Base-by-base conservation (phyloP, 2,888 invertebrate species). In the Oligia latruncula region DNA sequence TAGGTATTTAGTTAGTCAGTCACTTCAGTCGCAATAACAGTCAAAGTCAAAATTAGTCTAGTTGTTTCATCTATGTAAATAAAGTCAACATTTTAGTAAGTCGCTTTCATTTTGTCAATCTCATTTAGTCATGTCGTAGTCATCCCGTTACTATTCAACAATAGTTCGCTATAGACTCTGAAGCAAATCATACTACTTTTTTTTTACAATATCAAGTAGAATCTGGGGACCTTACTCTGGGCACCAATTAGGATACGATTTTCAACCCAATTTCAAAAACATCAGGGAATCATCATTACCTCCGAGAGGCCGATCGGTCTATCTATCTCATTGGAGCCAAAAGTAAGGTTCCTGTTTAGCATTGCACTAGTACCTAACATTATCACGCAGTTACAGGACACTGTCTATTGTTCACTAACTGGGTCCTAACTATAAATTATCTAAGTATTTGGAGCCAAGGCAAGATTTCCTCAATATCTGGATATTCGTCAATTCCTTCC, bases 401-500 rank as follows among this genome's bases (percentile, higher is more conserved):
- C 13, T 55, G 35, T 68, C 49, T 55, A 15, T n/a, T n/a, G n/a
- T 71, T 66, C 13, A 73, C 29, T 71, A 72, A 52, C 40, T 23
- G 20, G 52, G 40, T 74, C 35, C 40, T 52, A 58, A 46, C n/a
- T 65, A 62, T 67, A 65, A 72, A 62, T 74, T 64, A 62, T 67
- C 68, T 82, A 81, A 85, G 17, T 85, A 71, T 74, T 81, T 81
- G 65, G 78, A 84, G 65, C 43, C 20, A 43, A 73, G 74, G 66
- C 65, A 84, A 80, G 52, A 84, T 81, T 84, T 74, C 23, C 35
- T 64, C 72, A 79, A 52, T 49, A 35, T 20, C 23, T 66, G 29
- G 49, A 23, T 43, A 9, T 20, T 49, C 46, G 73, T 87, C 71
- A 89, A 68, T 82, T 82, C 43, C 68, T 86, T 11, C 68, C 66